Evolutionary conservation across 2,888 invertebrate species (phyloP), one percentile per base, ranked within the genome.

Genomic region (Philonicus albiceps): DNA sequence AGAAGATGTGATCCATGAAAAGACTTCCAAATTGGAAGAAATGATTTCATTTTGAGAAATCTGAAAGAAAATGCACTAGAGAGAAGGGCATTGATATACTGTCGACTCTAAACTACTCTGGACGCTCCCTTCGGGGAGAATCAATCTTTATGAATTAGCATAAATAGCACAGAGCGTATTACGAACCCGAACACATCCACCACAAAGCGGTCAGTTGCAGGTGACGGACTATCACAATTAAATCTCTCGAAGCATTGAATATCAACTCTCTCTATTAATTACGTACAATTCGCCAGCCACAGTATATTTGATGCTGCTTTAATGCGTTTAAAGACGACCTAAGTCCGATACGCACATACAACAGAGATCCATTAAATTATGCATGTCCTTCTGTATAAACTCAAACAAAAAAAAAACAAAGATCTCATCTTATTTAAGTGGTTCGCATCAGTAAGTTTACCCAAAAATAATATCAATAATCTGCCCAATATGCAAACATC

Each of bases 401-500:
- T 11, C 64, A 64, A 78, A 43, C 78, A 78, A 78, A 78, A 27
- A 30, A 7, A 22, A 64, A 78, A 43, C 78, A 78, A 78, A 78
- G 27, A 30, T 37, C 27, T 78, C 27, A 49, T 43, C 78, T 78
- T 78, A 78, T 78, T 27, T 78, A 13, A 43, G 78, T 49, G 30
- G 16, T 78, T 78, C 78, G 78, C 49, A 78, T 43, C 49, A 30
- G 78, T 49, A 49, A 53, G 49, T 78, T 78, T 78, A 30, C 53
- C 49, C 43, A n/a, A 43, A 78, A 78, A 49, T 78, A 78, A 78
- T 43, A 30, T 78, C 78, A 78, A 78, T 78, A 78, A 43, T 78
- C 43, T 30, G 30, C 30, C 53, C 78, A 30, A 78, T 43, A 78
- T 78, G 78, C 78, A 78, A 78, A 78, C 78, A 78, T 49, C 53